phyloP scores from a whole-genome alignment of 2,888 invertebrate species.

The Himalopsyche tibetana region DNA sequence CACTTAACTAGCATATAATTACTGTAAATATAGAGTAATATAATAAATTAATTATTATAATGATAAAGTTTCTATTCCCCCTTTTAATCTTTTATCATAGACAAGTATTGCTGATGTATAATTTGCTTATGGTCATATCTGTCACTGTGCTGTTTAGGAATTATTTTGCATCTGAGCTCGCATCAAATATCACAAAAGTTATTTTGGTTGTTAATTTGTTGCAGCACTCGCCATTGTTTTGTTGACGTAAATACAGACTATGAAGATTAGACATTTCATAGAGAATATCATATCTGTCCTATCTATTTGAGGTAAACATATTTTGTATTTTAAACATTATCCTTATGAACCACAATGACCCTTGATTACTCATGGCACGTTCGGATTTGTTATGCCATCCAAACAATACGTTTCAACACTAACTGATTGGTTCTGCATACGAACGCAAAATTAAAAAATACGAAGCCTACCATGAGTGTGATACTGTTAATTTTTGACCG shows the following conservation, averaged over 20 bases:
- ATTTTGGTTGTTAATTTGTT: conserved; percentile 38
- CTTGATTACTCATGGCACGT: conserved; percentile 39
- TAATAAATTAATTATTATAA: too few relatives aligned
- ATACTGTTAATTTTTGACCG: background rate
- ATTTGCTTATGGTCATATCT: conserved; percentile 31
- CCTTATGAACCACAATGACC: conserved; percentile 38
- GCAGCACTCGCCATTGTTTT: conserved; percentile 27
- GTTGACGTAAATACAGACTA: conserved; percentile 52
- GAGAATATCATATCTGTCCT: conserved; percentile 44
- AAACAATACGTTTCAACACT: conserved; percentile 23
- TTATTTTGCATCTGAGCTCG: conserved; percentile 28
- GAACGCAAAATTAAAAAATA: background rate
- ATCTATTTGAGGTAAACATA: conserved; percentile 59
- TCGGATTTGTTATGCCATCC: background rate
- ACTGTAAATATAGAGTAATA: too few relatives aligned
- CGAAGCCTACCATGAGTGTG: background rate
- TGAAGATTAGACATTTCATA: conserved; percentile 58
- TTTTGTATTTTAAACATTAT: conserved; percentile 14
- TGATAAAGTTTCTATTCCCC: too few relatives aligned
- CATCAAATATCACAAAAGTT: conserved; percentile 41
- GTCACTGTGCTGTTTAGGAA: conserved; percentile 37
- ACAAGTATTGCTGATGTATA: too few relatives aligned
- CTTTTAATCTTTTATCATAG: too few relatives aligned
- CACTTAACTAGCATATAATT: too few relatives aligned
- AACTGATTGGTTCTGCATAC: background rate